Percentiles rank a stretch among this genome's conserved stretches.
Conservation (phyloP, 1,140 invertebrate genomes). For the Drosophila pectinifera region DNA sequence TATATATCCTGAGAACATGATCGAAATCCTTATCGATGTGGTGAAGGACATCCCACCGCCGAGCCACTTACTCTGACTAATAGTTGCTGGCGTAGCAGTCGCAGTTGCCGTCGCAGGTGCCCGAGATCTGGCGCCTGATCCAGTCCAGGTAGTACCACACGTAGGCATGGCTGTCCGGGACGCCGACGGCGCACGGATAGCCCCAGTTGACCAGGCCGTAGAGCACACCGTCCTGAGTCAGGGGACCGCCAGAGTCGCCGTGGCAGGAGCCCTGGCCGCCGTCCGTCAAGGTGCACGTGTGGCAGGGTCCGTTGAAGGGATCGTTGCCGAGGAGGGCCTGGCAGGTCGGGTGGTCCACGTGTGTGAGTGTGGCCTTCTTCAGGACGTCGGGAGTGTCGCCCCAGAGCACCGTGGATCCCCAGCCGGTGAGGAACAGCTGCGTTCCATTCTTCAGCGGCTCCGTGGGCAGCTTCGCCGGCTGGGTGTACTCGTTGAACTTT, state of each 20-base stretch:
- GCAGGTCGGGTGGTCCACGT: constrained; percentile 67
- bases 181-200: constrained; percentile 85
- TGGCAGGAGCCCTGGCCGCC: constrained; percentile 87
- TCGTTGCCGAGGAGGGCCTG: constrained; percentile 57
- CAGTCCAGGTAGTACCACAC: constrained; percentile 54
- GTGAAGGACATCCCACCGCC: neutral
- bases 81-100: constrained; percentile 78
- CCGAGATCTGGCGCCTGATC: constrained; percentile 40
- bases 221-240: constrained; percentile 75
- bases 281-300: constrained; percentile 88
- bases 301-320: constrained; percentile 62
- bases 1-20: neutral
- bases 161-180: constrained; percentile 85
- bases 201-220: constrained; percentile 87
- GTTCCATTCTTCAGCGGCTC: constrained; percentile 51
- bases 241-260: constrained; percentile 85
- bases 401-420: constrained; percentile 85
- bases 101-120: constrained; percentile 46
- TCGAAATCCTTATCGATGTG: neutral
- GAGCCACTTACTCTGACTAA: constrained; percentile 1
- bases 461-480: constrained; percentile 71
- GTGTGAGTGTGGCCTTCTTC: constrained; percentile 70
- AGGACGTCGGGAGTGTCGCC: constrained; percentile 71
- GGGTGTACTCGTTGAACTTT: constrained; percentile 84
- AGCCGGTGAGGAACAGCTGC: constrained; percentile 86